These are phyloP conservation scores for Cyphomyrus plagiostoma DNA, from an alignment of 2,113 vertebrate species.

Conservation along the genomic window DNA sequence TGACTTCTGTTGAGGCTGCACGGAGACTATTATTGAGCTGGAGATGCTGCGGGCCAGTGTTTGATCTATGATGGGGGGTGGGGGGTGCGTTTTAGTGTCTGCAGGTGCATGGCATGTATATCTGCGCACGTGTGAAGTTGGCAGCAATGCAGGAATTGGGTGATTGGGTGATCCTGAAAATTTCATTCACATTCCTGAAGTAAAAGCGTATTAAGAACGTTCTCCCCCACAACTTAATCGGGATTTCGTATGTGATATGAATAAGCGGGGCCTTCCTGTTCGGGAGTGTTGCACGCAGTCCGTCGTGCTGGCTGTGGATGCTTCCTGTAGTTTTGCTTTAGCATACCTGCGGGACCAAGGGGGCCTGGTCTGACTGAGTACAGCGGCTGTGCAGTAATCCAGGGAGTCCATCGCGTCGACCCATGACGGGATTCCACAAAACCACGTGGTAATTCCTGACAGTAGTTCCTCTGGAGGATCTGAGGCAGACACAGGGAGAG, in stretches of 20 bases:
- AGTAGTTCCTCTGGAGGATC: not conserved
- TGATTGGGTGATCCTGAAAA: not conserved
- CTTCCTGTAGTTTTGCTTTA: not conserved
- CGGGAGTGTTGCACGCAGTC: not conserved
- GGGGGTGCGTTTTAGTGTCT: not conserved
- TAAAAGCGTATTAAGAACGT: not conserved
- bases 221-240: not conserved
- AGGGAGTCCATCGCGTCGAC: not conserved
- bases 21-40: constrained; percentile 44
- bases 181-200: not conserved
- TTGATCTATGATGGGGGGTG: constrained; percentile 38
- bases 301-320: not conserved
- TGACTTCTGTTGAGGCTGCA: constrained; percentile 53
- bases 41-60: constrained; percentile 45
- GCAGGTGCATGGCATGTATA: not conserved
- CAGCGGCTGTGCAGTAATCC: not conserved
- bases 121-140: not conserved
- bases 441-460: not conserved
- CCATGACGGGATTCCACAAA: not conserved
- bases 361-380: not conserved
- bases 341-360: not conserved
- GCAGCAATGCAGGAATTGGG: not conserved
- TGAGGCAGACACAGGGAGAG: not conserved
- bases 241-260: not conserved
- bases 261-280: not conserved